Conservation (phyloP, 2,797 vertebrate genomes). For the Bovichtus diacanthus region DNA sequence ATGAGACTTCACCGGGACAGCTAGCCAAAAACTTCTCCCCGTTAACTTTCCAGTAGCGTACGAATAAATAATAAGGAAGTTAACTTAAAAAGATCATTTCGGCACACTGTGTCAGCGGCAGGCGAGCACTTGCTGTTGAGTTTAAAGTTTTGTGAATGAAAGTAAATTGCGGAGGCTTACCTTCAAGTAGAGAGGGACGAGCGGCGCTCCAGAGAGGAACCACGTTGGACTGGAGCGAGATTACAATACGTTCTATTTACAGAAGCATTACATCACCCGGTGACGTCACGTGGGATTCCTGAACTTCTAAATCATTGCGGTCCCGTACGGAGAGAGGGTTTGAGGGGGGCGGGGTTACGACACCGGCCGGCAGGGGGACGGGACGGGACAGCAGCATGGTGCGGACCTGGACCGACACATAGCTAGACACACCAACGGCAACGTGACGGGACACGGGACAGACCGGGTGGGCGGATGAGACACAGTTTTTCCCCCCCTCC, state of each 20-base stretch:
- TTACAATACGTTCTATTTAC: slow-evolving; percentile 99
- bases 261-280: slow-evolving; percentile 99
- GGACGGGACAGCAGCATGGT: slow-evolving; percentile 12
- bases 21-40: slow-evolving; percentile 28
- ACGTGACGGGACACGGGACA: slow-evolving; percentile 66
- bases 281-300: slow-evolving; percentile 99
- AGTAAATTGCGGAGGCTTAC: slow-evolving; percentile 86
- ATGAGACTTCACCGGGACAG: slow-evolving; percentile 52
- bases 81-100: neutral
- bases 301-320: slow-evolving; percentile 99
- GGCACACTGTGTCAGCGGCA: neutral
- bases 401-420: slow-evolving; percentile 10
- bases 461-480: slow-evolving; percentile 49
- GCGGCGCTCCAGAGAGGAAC: slow-evolving; percentile 94
- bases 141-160: slow-evolving; percentile 75
- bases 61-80: slow-evolving; percentile 5
- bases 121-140: neutral
- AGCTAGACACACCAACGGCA: slow-evolving; percentile 42
- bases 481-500: neutral
- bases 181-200: slow-evolving; percentile 90
- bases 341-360: slow-evolving; percentile 68
- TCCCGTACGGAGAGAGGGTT: slow-evolving; percentile 87
- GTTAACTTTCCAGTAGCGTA: slow-evolving; percentile 35
- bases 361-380: slow-evolving; percentile 59
- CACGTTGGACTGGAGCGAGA: slow-evolving; percentile 99